Evolutionary conservation across 2,797 vertebrate species (phyloP).

Genomic region (Eulemur coronatus): DNA sequence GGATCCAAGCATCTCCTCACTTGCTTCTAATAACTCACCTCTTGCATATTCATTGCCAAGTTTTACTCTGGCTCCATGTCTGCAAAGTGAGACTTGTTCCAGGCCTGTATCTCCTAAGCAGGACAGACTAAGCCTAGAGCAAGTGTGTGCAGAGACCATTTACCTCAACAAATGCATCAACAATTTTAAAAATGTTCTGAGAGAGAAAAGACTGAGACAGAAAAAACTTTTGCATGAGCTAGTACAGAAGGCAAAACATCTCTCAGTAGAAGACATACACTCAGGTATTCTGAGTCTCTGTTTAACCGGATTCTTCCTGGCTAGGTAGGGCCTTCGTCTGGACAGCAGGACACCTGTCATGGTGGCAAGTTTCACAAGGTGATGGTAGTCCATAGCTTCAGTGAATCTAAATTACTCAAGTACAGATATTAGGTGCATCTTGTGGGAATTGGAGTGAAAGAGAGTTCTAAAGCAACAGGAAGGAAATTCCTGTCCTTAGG

Average conservation of each 20-base stretch:
- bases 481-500: neutral
- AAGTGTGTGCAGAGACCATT: slow-evolving; percentile 89
- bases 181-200: slow-evolving; percentile 96
- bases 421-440: slow-evolving; percentile 20
- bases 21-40: slow-evolving; percentile 75
- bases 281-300: slow-evolving; percentile 83
- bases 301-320: slow-evolving; percentile 19
- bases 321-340: neutral
- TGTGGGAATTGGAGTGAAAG: neutral
- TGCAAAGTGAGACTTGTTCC: slow-evolving; percentile 70
- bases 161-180: slow-evolving; percentile 93
- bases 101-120: slow-evolving; percentile 78
- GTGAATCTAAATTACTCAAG: neutral
- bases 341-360: neutral
- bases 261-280: slow-evolving; percentile 89
- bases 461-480: neutral
- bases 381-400: neutral
- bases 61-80: slow-evolving; percentile 64
- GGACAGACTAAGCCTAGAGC: slow-evolving; percentile 84
- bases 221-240: slow-evolving; percentile 90
- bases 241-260: slow-evolving; percentile 89
- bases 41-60: slow-evolving; percentile 73
- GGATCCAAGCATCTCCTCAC: slow-evolving; percentile 75
- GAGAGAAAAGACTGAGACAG: slow-evolving; percentile 92
- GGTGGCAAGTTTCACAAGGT: neutral